Evolutionary conservation across 1,140 invertebrate genomes (phyloP).

Genomic region (Heliconius congener): DNA sequence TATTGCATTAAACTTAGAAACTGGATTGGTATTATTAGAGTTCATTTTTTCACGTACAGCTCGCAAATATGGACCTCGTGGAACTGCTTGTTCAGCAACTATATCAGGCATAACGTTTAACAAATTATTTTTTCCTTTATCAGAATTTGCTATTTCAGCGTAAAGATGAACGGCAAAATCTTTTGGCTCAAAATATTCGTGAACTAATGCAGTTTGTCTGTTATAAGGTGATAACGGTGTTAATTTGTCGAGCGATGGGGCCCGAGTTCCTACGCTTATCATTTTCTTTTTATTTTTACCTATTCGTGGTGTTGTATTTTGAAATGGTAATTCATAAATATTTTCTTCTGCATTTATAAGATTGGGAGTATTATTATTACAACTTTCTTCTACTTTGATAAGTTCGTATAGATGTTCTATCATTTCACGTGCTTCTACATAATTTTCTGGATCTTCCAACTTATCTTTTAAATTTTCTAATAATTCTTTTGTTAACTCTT

Average conservation of each 20-base stretch:
- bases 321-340: constrained; percentile 84
- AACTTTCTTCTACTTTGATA: constrained; percentile 88
- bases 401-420: constrained; percentile 90
- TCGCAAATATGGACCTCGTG: constrained; percentile 71
- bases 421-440: constrained; percentile 88
- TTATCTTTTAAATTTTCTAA: constrained; percentile 86
- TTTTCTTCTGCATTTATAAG: constrained; percentile 82
- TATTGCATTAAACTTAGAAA: constrained; percentile 36
- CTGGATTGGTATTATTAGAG: constrained; percentile 32
- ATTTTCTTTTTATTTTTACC: constrained; percentile 74
- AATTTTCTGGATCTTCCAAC: constrained; percentile 87
- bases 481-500: constrained; percentile 88
- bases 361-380: constrained; percentile 81
- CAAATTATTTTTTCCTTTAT: constrained; percentile 64
- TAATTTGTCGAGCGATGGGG: constrained; percentile 84
- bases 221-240: constrained; percentile 78
- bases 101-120: constrained; percentile 71
- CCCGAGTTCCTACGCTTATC: constrained; percentile 83
- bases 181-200: constrained; percentile 88
- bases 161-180: constrained; percentile 87
- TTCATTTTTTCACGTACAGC: constrained; percentile 67
- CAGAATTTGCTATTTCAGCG: constrained; percentile 84
- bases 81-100: constrained; percentile 60
- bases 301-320: constrained; percentile 70
- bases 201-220: constrained; percentile 82